Evolutionary conservation across 2,888 invertebrate species (phyloP).

Genomic region (Heliconius sara): DNA sequence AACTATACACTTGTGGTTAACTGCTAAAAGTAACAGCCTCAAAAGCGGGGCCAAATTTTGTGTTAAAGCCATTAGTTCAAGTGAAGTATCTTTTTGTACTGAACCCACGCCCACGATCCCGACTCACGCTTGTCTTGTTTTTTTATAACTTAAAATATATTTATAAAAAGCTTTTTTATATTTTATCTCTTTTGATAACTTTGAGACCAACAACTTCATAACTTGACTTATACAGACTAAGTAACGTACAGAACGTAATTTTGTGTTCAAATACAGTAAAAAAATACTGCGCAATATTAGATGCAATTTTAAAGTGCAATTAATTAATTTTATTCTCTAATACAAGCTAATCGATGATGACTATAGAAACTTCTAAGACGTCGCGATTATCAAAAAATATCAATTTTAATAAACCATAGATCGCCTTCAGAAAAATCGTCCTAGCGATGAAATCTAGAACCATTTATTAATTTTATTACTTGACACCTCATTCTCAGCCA

Average conservation of each 20-base stretch:
- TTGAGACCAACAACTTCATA: not conserved
- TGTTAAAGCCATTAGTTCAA: too few relatives aligned
- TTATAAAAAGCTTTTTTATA: not conserved
- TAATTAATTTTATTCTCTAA: not conserved
- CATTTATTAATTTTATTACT: constrained; percentile 80
- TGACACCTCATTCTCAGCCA: constrained; percentile 77
- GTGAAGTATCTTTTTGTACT: too few relatives aligned
- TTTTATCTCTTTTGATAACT: not conserved
- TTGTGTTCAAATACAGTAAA: not conserved
- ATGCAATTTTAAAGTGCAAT: not conserved
- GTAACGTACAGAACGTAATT: not conserved
- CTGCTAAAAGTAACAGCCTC: too few relatives aligned
- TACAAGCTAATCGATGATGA: not conserved
- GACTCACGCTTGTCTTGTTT: too few relatives aligned
- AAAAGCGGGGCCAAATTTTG: too few relatives aligned
- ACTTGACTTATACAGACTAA: not conserved
- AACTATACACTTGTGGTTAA: too few relatives aligned
- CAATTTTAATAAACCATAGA: not conserved
- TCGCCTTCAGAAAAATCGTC: constrained; percentile 38
- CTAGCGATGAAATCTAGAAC: constrained; percentile 52
- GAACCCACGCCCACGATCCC: too few relatives aligned
- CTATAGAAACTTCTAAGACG: too few relatives aligned
- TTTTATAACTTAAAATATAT: not conserved
- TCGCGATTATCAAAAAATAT: not conserved
- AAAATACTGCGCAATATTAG: not conserved